Percentiles rank a stretch among this genome's conserved stretches.
phyloP scores from a whole-genome alignment of 2,888 invertebrate species.

The Drosophila greeni region DNA sequence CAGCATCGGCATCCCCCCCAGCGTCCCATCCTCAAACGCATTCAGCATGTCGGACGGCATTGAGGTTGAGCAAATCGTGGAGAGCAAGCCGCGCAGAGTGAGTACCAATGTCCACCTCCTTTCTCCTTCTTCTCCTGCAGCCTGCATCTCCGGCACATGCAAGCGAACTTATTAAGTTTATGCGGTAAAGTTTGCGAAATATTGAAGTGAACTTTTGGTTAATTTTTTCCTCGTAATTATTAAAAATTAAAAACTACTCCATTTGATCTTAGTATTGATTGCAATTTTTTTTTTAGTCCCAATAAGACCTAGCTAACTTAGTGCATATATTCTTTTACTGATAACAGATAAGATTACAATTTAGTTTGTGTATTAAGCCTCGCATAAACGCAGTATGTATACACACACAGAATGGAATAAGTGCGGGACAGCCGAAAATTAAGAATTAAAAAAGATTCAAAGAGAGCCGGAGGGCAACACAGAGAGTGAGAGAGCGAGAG shows the following conservation, averaged over 20 bases:
- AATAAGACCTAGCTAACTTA: neutral
- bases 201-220: too few relatives aligned
- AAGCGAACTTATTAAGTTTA: neutral
- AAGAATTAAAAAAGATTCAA: slow-evolving; percentile 41
- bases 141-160: slow-evolving; percentile 4
- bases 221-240: too few relatives aligned
- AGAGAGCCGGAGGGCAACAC: slow-evolving; percentile 6
- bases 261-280: neutral
- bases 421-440: slow-evolving; percentile 33
- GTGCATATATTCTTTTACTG: neutral
- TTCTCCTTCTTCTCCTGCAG: neutral
- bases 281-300: neutral
- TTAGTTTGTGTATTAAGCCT: neutral
- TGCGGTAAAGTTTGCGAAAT: neutral
- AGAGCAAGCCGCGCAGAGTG: slow-evolving; percentile 84
- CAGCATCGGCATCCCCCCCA: slow-evolving; percentile 21
- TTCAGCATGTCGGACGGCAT: slow-evolving; percentile 81
- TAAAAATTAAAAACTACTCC: neutral
- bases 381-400: slow-evolving; percentile 18
- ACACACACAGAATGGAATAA: slow-evolving; percentile 21
- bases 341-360: neutral
- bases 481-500: neutral
- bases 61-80: slow-evolving; percentile 82
- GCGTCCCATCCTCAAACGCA: slow-evolving; percentile 1
- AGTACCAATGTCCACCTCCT: slow-evolving; percentile 65